phyloP scores from a whole-genome alignment of 2,888 invertebrate genomes.

The Arge pagana region DNA sequence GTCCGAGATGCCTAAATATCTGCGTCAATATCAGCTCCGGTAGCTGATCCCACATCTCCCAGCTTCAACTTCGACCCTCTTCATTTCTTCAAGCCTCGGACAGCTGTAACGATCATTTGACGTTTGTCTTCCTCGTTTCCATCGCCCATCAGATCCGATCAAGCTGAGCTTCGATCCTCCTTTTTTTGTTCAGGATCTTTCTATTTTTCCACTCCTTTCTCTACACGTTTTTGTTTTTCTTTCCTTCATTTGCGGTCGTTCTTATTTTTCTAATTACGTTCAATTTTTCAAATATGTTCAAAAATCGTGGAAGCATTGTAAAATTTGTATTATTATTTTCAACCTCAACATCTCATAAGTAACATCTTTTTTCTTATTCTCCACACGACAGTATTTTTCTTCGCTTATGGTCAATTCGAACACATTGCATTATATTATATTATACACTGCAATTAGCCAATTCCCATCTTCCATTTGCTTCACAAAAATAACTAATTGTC shows the following conservation, averaged over 20 bases:
- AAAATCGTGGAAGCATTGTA: no score
- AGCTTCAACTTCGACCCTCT: conserved; percentile 40
- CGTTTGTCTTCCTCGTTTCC: not conserved
- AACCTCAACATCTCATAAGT: no score
- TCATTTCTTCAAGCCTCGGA: conserved; percentile 37
- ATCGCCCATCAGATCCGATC: not conserved
- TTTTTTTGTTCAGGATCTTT: conserved; percentile 13
- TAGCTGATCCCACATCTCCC: conserved; percentile 55
- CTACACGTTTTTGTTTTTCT: conserved; percentile 19
- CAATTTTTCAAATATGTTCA: not conserved
- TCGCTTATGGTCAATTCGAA: no score
- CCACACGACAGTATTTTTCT: no score
- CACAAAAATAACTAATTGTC: no score
- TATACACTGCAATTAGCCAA: no score
- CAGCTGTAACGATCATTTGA: not conserved
- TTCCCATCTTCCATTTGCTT: no score
- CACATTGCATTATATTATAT: no score
- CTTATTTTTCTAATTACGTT: no score
- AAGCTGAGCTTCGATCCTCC: no score
- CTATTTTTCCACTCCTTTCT: conserved; percentile 4
- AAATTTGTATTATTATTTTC: no score
- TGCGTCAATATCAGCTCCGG: conserved; percentile 55
- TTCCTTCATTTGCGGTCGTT: conserved; percentile 14
- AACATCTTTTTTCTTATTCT: no score
- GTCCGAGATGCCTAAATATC: conserved; percentile 48